Base-by-base conservation (phyloP, 2,113 vertebrate species). In the Nycticorax nycticorax region DNA sequence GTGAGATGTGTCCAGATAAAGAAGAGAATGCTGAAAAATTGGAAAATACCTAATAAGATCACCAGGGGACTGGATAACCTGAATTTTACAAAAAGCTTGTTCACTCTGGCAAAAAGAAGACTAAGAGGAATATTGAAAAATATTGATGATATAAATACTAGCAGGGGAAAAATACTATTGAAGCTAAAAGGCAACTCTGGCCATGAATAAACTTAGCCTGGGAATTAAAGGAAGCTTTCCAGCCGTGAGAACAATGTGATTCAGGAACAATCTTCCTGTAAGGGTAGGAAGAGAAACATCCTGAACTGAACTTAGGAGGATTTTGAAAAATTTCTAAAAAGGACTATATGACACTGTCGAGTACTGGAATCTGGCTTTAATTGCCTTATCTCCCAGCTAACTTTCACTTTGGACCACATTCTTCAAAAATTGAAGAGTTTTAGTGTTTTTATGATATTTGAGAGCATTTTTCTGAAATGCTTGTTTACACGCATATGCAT, bases 381-480 rank as follows among this genome's bases (percentile, higher is more conserved):
- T 47, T 89, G 76, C 55, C 11, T 52, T 41, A 52, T 63, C n/a
- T 92, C 48, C 30, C 30, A 89, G 23, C n/a, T 89, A 82, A 85
- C 57, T 85, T 92, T 67, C 59, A 77, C n/a, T 87, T 96, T 94
- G 87, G 78, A 91, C 56, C 71, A 26, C 16, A 18, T 89, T 78
- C 48, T 79, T 96, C 52, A 45, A 57, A 68, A 64, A 96, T 30
- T 84, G 75, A 59, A 75, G 64, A 74, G 33, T 53, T 91, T 74
- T 71, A 15, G 32, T 72, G 60, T 12, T 85, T 94, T 83, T 48
- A 10, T 52, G 78, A 17, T 53, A 90, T 93, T 67, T 78, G 81
- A 63, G 43, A 91, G 32, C 66, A 56, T n/a, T 69, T 84, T 83
- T 75, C 18, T 53, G 33, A 83, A 55, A 69, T n/a, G 32, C 13